Conservation (phyloP, 2,113 vertebrate species). For the Etia nguti region DNA sequence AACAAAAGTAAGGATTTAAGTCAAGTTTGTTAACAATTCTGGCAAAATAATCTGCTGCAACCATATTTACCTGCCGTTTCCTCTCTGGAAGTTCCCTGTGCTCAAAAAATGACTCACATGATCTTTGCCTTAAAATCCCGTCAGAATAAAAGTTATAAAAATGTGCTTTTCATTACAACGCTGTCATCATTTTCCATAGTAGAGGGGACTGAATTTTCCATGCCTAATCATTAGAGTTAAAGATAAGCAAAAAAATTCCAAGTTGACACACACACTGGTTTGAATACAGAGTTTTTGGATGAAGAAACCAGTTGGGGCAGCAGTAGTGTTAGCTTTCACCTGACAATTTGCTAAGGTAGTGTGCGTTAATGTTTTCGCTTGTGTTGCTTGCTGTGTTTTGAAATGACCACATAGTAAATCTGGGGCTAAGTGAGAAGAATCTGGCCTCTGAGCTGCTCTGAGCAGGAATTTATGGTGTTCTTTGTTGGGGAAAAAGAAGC, state of each 20-base stretch:
- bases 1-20: neutral
- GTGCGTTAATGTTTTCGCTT: neutral
- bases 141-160: neutral
- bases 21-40: neutral
- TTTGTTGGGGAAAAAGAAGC: neutral
- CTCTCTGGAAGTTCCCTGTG: neutral
- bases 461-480: neutral
- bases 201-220: neutral
- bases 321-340: neutral
- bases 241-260: neutral
- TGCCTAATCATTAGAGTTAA: neutral
- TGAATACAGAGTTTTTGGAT: neutral
- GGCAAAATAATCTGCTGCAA: neutral
- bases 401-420: neutral
- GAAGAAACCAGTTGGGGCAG: neutral
- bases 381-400: neutral
- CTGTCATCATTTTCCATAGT: neutral
- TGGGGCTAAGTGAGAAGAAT: neutral
- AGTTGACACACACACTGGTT: neutral
- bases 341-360: neutral
- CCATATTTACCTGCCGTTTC: neutral
- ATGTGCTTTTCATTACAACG: neutral
- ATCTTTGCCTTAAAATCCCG: neutral
- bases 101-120: neutral
- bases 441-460: neutral